Base-by-base conservation (phyloP, 2,797 vertebrate genomes). In the Halcyon leucocephala region DNA sequence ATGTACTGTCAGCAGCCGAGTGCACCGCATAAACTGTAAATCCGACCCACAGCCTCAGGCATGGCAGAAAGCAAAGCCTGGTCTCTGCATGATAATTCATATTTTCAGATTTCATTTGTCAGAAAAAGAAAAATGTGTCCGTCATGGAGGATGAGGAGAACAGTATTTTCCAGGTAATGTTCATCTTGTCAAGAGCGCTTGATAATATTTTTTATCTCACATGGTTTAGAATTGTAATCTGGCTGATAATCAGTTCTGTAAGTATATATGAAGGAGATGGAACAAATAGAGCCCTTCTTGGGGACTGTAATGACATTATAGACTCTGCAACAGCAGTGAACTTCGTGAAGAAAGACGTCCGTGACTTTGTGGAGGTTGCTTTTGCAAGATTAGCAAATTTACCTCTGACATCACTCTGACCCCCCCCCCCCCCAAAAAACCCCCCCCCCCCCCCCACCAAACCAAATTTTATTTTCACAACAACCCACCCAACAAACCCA, bases 361-460 rank as follows among this genome's bases (percentile, higher is more conserved):
- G 22, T 33, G 46, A 62, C 42, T n/a, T 88, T 70, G 35, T 41
- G 33, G 35, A 79, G 12, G 6, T 24, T 67, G 58, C 26, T 89
- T 89, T 78, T 76, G 7, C 60, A 76, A 49, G 9, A 37, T 52
- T 42, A 48, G 2, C 28, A 52, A 52, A 52, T 66, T 55, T 74
- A 19, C 15, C 9, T 19, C 22, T 12, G 5, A 35, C 26, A 25
- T 9, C 12, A 41, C 14, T 6, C 22, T 14, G 17, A 0, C 44
- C 3, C 2, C 19, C 2, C 5, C 6, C 6, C 26, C 2, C 6
- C 5, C 37, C 5, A 39, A 1, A 15, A 11, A 2, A 35, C 33
- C 44, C 3, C 2, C 19, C 2, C 5, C 6, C 6, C 26, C 2
- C 6, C 5, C 37, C 5, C 33, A 1, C 14, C 10, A 2, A 2